Conservation (phyloP, 2,797 vertebrate species). For the Caiman crocodilus region DNA sequence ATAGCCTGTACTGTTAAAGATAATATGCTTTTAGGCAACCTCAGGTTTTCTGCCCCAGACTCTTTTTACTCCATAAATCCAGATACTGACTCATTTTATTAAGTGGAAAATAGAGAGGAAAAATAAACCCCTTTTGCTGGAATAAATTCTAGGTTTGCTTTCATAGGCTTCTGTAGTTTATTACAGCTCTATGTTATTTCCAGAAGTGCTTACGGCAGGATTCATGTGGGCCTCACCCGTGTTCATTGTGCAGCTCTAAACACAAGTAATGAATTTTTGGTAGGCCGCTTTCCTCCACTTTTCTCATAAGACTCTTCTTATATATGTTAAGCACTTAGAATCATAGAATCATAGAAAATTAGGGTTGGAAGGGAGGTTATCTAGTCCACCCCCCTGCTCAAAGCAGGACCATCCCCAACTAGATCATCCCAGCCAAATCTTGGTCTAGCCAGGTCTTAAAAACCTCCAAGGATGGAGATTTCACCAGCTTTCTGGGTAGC, state of each 20-base stretch:
- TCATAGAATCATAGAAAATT: no score
- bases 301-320: not conserved
- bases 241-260: slow-evolving; percentile 44
- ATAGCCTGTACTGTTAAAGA: not conserved
- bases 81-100: slow-evolving; percentile 34
- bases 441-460: no score
- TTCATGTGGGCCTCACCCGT: slow-evolving; percentile 33
- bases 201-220: slow-evolving; percentile 20
- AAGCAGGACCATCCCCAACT: no score
- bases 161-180: not conserved
- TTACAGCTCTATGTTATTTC: slow-evolving; percentile 43
- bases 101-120: slow-evolving; percentile 41
- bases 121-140: slow-evolving; percentile 53
- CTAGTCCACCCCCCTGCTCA: no score
- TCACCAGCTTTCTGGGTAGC: no score
- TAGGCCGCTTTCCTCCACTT: not conserved
- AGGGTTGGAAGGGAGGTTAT: no score
- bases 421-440: no score
- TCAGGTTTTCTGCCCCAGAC: not conserved
- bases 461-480: no score
- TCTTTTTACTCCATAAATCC: slow-evolving; percentile 46
- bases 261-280: slow-evolving; percentile 28
- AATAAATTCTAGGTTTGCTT: slow-evolving; percentile 36
- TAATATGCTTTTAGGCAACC: not conserved
- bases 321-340: not conserved